Percentiles rank a stretch among this genome's conserved stretches.
These are phyloP conservation scores for Artemia franciscana DNA, from an alignment of 1,140 invertebrate species.

Conservation along the genomic window DNA sequence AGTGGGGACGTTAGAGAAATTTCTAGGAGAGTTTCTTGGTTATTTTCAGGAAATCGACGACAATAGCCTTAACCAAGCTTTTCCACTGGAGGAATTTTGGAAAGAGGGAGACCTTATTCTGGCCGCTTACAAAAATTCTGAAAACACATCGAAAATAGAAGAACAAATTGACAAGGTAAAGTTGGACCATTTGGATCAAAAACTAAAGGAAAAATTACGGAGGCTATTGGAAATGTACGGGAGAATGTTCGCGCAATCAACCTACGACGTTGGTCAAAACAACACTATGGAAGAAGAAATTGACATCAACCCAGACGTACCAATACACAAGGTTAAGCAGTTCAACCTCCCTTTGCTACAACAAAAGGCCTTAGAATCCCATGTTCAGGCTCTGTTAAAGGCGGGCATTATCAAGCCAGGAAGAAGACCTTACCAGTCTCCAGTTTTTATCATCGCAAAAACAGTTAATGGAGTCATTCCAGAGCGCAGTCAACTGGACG, in stretches of 20 bases:
- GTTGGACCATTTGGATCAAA: neutral
- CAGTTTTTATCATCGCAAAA: neutral
- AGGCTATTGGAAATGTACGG: neutral
- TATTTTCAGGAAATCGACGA: too few relatives aligned
- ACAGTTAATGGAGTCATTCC: neutral
- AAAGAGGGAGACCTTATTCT: too few relatives aligned
- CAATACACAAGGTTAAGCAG: neutral
- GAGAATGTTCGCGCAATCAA: neutral
- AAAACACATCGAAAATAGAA: neutral
- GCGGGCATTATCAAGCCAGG: neutral
- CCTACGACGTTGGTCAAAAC: neutral
- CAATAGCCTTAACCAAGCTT: too few relatives aligned
- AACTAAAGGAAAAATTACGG: neutral
- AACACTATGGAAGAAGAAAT: neutral
- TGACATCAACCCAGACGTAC: neutral
- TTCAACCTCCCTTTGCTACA: neutral
- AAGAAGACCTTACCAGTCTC: neutral
- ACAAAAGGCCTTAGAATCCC: neutral
- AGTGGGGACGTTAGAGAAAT: too few relatives aligned
- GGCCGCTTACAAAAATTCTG: neutral
- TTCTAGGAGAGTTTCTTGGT: too few relatives aligned
- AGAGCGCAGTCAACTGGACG: neutral
- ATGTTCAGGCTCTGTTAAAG: too few relatives aligned
- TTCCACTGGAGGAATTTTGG: too few relatives aligned
- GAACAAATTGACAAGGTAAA: too few relatives aligned